Evolutionary conservation across 1,140 invertebrate species (phyloP).

Genomic region (Pogonognathellus flavescens): DNA sequence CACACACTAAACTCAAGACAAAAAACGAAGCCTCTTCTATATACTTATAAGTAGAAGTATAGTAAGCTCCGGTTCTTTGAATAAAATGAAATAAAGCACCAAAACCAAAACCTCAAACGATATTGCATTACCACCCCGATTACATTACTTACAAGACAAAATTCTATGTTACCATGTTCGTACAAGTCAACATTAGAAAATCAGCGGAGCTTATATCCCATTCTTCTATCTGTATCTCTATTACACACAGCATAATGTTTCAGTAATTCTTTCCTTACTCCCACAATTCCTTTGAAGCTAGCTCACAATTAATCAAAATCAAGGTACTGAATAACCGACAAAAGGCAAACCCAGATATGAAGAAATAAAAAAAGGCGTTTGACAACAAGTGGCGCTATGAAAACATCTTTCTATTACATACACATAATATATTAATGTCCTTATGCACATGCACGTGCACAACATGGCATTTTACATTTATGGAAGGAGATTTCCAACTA

Average conservation of each 20-base stretch:
- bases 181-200: conserved; percentile 11
- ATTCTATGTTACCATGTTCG: not conserved
- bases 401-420: conserved; percentile 32
- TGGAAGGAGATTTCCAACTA: conserved; percentile 2
- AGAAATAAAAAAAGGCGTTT: conserved; percentile 39
- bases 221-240: not conserved
- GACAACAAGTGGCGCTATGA: conserved; percentile 40
- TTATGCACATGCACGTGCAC: not conserved
- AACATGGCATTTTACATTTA: conserved; percentile 30
- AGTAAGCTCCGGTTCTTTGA: conserved; percentile 3
- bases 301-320: conserved; percentile 47
- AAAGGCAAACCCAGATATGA: conserved; percentile 30
- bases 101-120: conserved; percentile 40
- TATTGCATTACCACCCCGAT: conserved; percentile 35
- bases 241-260: not conserved
- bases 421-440: conserved; percentile 21
- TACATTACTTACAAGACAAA: conserved; percentile 41
- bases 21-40: conserved; percentile 7
- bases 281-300: conserved; percentile 25
- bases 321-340: conserved; percentile 22
- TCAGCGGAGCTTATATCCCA: conserved; percentile 36
- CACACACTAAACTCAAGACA: conserved; percentile 43
- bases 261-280: conserved; percentile 10
- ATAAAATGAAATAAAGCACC: conserved; percentile 3
- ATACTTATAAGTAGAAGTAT: not conserved